phyloP scores from a whole-genome alignment of 2,113 vertebrate species.

The Chiloscyllium plagiosum region DNA sequence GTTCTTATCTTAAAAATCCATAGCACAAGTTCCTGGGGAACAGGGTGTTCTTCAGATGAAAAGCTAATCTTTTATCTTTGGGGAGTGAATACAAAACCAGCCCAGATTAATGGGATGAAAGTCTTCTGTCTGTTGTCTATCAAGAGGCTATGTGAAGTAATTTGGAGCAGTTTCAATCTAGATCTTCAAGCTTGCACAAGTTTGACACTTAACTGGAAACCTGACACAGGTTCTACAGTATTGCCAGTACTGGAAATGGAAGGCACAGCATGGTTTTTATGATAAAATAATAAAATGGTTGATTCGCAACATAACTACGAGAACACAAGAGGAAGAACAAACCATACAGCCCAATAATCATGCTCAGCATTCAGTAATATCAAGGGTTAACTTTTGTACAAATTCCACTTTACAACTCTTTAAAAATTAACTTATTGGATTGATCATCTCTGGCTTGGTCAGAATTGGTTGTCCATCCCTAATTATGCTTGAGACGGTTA shows the following conservation, averaged over 20 bases:
- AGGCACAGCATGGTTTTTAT: neutral
- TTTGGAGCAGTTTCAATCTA: neutral
- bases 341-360: neutral
- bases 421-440: too few species aligned
- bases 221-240: neutral
- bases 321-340: neutral
- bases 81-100: neutral
- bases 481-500: too few species aligned
- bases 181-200: neutral
- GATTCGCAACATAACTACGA: neutral
- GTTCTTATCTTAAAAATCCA: neutral
- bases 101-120: neutral
- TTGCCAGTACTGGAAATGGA: neutral
- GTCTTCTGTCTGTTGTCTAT: neutral
- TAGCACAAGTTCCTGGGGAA: neutral
- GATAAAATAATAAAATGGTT: neutral
- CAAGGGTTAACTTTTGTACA: too few species aligned
- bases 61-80: neutral
- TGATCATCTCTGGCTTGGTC: too few species aligned
- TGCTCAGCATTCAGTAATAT: neutral
- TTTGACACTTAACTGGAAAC: neutral
- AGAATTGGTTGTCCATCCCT: too few species aligned
- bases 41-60: neutral
- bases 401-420: too few species aligned
- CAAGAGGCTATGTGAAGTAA: neutral